A percentile compares a stretch with the other conserved stretches of the same genome.
Evolutionary conservation across 2,113 vertebrate genomes (phyloP).

Genomic region (Hippocampus zosterae): DNA sequence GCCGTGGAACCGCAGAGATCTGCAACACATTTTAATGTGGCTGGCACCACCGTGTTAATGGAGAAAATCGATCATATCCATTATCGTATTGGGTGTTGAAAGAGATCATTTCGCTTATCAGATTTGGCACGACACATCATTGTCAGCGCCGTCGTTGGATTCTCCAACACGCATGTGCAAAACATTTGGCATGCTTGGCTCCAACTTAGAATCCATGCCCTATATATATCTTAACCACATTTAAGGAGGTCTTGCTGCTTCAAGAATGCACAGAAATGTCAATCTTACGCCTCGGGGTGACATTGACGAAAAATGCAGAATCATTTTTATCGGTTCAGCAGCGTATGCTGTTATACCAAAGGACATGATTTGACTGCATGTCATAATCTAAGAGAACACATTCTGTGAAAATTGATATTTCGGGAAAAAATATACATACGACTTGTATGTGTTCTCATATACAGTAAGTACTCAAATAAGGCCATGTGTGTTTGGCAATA

Average conservation of each 20-base stretch:
- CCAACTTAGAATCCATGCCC: background rate
- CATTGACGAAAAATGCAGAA: background rate
- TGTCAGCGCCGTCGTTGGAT: background rate
- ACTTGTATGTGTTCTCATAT: background rate
- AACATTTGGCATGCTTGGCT: background rate
- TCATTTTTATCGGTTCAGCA: background rate
- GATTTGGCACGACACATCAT: background rate
- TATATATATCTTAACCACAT: background rate
- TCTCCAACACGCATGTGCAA: background rate
- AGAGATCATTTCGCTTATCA: conserved; percentile 3
- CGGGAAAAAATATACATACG: background rate
- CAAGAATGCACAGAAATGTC: background rate
- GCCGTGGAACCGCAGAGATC: background rate
- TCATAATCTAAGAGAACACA: background rate
- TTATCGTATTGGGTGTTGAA: background rate
- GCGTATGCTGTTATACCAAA: background rate
- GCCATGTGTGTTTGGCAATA: too few relatives aligned
- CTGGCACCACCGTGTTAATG: background rate
- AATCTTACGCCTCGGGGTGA: background rate
- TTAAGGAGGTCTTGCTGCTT: background rate
- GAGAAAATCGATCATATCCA: background rate
- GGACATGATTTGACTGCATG: background rate
- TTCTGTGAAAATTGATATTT: background rate
- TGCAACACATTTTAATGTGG: background rate
- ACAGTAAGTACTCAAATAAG: too few relatives aligned